phyloP scores from a whole-genome alignment of 2,888 invertebrate species.

The Brachynemurus nebulosus region DNA sequence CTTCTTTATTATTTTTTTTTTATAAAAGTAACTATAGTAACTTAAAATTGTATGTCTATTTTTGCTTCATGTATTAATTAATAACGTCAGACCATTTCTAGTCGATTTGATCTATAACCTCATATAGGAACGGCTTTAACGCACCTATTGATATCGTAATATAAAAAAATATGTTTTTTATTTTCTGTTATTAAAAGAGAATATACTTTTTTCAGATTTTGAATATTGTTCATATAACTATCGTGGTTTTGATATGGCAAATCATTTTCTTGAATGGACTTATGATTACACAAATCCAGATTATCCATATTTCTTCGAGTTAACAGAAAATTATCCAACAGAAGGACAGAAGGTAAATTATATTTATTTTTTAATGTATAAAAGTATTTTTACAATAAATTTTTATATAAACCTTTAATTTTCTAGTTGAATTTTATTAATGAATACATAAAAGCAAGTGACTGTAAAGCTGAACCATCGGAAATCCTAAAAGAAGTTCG shows the following conservation, averaged over 20 bases:
- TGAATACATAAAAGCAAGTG: slow-evolving; percentile 38
- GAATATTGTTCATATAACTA: slow-evolving; percentile 94
- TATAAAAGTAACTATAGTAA: no score
- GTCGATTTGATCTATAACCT: no score
- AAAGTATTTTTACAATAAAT: slow-evolving; percentile 1
- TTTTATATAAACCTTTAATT: slow-evolving; percentile 15
- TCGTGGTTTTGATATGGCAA: slow-evolving; percentile 85
- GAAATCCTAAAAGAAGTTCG: slow-evolving; percentile 51
- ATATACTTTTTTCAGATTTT: slow-evolving; percentile 44
- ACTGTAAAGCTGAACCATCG: slow-evolving; percentile 25
- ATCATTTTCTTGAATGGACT: slow-evolving; percentile 88
- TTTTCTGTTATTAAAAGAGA: not conserved
- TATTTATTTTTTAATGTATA: not conserved
- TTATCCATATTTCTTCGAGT: slow-evolving; percentile 62
- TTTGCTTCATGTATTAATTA: not conserved
- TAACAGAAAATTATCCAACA: slow-evolving; percentile 55
- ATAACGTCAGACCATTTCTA: no score
- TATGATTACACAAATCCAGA: slow-evolving; percentile 72
- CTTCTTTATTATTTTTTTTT: not conserved
- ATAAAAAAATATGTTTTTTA: no score
- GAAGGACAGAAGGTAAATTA: slow-evolving; percentile 59
- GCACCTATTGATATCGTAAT: not conserved
- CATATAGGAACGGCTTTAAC: not conserved
- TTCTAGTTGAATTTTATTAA: slow-evolving; percentile 35
- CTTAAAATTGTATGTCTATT: no score